Evolutionary conservation across 2,113 vertebrate genomes (phyloP).

Genomic region (Eleginops maclovinus): DNA sequence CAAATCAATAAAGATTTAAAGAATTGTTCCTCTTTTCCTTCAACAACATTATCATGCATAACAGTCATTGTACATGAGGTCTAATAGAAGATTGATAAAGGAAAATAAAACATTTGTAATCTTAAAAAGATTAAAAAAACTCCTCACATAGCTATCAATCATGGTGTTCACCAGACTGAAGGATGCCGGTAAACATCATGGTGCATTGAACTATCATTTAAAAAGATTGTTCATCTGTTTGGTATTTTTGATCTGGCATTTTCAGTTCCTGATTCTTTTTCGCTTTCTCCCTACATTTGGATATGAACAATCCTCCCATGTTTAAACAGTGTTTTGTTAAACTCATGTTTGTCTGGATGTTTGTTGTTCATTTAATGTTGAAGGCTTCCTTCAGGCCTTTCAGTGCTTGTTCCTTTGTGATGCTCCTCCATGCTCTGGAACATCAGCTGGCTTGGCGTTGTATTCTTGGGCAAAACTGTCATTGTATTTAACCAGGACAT

Average conservation of each 20-base stretch:
- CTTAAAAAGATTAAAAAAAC: too few species aligned
- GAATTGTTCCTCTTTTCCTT: too few species aligned
- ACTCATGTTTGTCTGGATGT: too few species aligned
- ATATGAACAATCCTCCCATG: background rate
- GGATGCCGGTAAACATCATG: background rate
- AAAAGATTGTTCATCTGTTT: background rate
- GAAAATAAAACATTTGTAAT: background rate
- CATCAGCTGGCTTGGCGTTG: conserved; percentile 38
- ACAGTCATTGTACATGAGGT: background rate
- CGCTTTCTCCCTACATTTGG: background rate
- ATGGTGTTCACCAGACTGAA: too few species aligned
- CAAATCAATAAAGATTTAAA: too few species aligned
- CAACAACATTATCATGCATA: background rate
- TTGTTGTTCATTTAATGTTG: background rate
- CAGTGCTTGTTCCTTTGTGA: conserved; percentile 55
- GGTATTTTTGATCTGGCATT: background rate
- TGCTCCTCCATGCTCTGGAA: conserved; percentile 59
- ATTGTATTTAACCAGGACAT: conserved; percentile 68
- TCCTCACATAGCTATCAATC: too few species aligned
- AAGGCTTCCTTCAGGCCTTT: conserved; percentile 53
- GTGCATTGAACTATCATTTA: background rate
- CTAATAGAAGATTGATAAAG: background rate
- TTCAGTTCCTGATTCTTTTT: background rate
- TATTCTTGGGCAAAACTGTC: conserved; percentile 57
- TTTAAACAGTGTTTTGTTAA: too few species aligned